Base-by-base conservation (phyloP, 1,140 invertebrate species). In the Bombus polaris region DNA sequence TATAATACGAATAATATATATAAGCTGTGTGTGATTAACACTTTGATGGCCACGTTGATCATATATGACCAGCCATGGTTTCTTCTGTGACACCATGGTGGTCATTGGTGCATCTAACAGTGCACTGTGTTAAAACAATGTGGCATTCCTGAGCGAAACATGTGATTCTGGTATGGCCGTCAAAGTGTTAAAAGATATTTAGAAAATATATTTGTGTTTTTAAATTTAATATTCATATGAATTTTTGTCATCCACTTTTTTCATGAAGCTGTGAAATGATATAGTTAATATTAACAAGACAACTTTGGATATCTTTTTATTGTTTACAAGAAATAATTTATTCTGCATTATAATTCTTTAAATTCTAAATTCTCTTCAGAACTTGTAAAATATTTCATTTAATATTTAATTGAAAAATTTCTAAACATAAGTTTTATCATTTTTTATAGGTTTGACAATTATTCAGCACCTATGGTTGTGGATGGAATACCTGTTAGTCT, bases 401-500 rank as follows among this genome's bases (percentile, higher is more conserved):
- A 66, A 37, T 35, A 47, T 70, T 87, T 72, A 22, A 74, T 62
- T 28, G 0, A 62, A n/a, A 62, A n/a, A 47, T 72, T 47, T 22
- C 77, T 79, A 12, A 83, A 70, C 65, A 65, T 68, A 78, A 59
- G 57, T 80, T 89, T 80, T 53, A 68, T 82, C 84, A 70, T 86
- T 87, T 90, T 85, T 71, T 62, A 62, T 94, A 99, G 98, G 92
- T 99, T 99, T 96, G 98, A 99, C 94, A 99, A 99, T 95, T 99
- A 99, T 95, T 99, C 98, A 76, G 98, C 98, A 74, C 98, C 98
- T 62, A 99, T 99, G 98, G 98, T 99, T 92, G 98, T 99, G 59
- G 98, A 99, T 96, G 98, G 98, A 90, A 98, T 99, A 92, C 98
- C 98, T 90, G 98, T 99, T n/a, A 98, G 98, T 93, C 95, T 99